These are phyloP conservation scores for Sebastes jordani DNA, from an alignment of 2,797 vertebrate species.

Conservation along the genomic window DNA sequence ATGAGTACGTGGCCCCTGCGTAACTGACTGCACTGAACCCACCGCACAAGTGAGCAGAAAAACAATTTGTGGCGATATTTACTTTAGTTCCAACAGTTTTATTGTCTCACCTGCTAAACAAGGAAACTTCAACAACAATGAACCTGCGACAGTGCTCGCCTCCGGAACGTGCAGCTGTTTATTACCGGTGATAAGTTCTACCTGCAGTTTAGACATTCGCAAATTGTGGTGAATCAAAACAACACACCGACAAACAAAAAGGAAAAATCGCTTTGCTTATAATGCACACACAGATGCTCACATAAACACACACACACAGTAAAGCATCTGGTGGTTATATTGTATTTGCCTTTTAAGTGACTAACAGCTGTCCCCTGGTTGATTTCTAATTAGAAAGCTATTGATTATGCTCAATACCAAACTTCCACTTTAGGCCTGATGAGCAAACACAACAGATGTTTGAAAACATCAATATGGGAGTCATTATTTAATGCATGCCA, in stretches of 20 bases:
- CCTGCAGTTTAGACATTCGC: constrained; percentile 14
- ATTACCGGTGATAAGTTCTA: constrained; percentile 15
- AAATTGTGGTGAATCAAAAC: constrained; percentile 39
- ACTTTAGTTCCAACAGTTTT: constrained; percentile 6
- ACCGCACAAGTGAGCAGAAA: not conserved
- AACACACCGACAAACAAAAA: constrained; percentile 9
- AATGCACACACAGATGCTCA: constrained; percentile 24
- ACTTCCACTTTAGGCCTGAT: constrained; percentile 56
- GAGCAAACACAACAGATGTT: constrained; percentile 72
- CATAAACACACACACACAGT: constrained; percentile 13
- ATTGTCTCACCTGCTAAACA: constrained; percentile 11
- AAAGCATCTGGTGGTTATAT: constrained; percentile 73
- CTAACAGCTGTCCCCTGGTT: constrained; percentile 72
- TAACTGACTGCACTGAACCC: not conserved
- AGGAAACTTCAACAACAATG: constrained; percentile 16
- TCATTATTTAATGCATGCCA: constrained; percentile 61
- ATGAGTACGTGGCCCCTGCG: not conserved
- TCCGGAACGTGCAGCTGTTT: constrained; percentile 29
- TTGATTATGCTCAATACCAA: constrained; percentile 74
- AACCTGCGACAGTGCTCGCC: not conserved
- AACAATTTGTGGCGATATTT: constrained; percentile 9
- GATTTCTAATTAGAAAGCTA: constrained; percentile 76
- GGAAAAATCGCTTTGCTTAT: constrained; percentile 1
- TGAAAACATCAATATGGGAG: constrained; percentile 52
- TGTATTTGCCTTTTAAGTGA: constrained; percentile 72